phyloP scores from a whole-genome alignment of 2,797 vertebrate genomes.

The Bradypodion ventrale region DNA sequence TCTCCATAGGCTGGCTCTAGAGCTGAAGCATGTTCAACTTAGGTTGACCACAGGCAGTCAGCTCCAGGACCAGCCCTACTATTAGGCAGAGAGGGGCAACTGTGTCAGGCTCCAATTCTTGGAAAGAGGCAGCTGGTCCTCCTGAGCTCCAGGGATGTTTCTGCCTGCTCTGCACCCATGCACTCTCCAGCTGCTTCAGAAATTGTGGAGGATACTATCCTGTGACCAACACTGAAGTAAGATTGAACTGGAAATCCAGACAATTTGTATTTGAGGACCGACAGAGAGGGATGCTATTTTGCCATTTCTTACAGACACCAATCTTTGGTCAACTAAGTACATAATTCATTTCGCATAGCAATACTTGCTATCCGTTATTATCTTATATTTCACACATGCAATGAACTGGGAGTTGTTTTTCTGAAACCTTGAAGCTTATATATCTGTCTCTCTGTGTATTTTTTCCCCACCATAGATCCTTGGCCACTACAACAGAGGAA shows the following conservation, averaged over 20 bases:
- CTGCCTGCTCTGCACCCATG: not conserved
- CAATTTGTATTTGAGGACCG: not conserved
- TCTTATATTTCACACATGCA: not conserved
- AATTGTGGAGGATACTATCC: not conserved
- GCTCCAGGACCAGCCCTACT: not conserved
- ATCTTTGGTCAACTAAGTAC: not conserved
- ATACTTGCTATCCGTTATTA: not conserved
- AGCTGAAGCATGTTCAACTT: not conserved
- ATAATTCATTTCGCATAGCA: not conserved
- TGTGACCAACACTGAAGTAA: not conserved
- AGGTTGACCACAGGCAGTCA: not conserved
- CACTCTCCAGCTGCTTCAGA: not conserved
- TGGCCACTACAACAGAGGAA: constrained; percentile 92
- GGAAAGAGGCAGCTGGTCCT: not conserved
- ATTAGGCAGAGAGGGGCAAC: not conserved
- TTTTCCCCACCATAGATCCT: constrained; percentile 83
- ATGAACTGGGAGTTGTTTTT: not conserved
- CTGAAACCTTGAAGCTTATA: constrained; percentile 23
- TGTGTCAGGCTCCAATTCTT: not conserved
- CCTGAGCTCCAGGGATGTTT: not conserved
- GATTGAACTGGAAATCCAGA: not conserved
- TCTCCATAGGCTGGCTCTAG: not conserved
- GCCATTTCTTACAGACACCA: not conserved
- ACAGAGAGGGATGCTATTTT: not conserved
- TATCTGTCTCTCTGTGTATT: constrained; percentile 22